phyloP scores from a whole-genome alignment of 37 sponge, comb jelly and placozoan species.

The Diacarnus erythraeanus region DNA sequence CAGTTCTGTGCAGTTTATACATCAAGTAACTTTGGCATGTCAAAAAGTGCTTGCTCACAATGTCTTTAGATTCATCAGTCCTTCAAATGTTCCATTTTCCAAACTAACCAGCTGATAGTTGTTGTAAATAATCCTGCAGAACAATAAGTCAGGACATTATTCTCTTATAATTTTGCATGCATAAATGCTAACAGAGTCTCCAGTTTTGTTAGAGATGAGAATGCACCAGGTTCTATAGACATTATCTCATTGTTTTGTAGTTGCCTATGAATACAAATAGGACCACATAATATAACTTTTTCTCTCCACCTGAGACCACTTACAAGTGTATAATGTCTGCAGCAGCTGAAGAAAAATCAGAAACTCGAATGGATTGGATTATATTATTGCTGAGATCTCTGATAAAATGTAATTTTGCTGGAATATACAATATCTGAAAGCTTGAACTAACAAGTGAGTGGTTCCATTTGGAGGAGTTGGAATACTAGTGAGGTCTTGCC shows the following conservation, averaged over 20 bases:
- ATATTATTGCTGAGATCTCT: constrained; percentile 48
- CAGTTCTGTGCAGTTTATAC: constrained; percentile 4
- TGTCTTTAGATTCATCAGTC: constrained; percentile 20
- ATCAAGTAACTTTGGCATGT: not conserved
- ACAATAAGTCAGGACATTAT: no score
- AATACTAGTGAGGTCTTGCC: constrained; percentile 20
- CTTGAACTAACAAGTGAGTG: constrained; percentile 41
- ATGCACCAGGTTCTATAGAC: constrained; percentile 27
- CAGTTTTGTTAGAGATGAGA: constrained; percentile 4
- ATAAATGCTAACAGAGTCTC: constrained; percentile 31
- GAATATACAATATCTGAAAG: no score
- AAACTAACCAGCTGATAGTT: constrained; percentile 9
- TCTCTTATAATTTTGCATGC: not conserved
- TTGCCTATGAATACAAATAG: constrained; percentile 14
- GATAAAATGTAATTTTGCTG: not conserved
- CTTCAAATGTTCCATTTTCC: constrained; percentile 32
- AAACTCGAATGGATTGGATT: constrained; percentile 16
- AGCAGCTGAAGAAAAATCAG: constrained; percentile 20
- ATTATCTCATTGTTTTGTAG: constrained; percentile 37
- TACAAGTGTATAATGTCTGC: constrained; percentile 28
- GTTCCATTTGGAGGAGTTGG: constrained; percentile 26
- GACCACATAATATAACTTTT: not conserved
- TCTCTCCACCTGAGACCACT: not conserved
- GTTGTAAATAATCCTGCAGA: constrained; percentile 27
- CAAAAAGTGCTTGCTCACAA: constrained; percentile 31